Evolutionary conservation across 2,888 invertebrate genomes (phyloP).

Genomic region (Limulus polyphemus): DNA sequence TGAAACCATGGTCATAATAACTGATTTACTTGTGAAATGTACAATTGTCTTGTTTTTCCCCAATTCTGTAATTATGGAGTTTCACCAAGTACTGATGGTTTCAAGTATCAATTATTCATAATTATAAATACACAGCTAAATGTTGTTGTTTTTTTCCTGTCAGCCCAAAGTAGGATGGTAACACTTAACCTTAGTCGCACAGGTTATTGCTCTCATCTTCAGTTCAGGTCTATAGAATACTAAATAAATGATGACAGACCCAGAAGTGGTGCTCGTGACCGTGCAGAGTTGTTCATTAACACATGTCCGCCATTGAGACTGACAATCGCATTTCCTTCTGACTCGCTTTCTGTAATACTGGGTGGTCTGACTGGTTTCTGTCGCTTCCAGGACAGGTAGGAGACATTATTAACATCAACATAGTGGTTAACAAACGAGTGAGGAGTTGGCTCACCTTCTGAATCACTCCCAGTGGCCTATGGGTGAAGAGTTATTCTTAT

Average conservation of each 20-base stretch:
- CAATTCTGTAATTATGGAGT: too few relatives aligned
- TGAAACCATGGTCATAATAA: too few relatives aligned
- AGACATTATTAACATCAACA: slow-evolving; percentile 85
- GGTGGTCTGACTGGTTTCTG: slow-evolving; percentile 57
- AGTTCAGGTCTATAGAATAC: slow-evolving; percentile 30
- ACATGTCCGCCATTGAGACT: slow-evolving; percentile 93
- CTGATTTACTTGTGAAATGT: too few relatives aligned
- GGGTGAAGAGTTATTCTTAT: too few relatives aligned
- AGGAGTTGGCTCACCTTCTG: slow-evolving; percentile 50
- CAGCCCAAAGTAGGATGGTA: too few relatives aligned
- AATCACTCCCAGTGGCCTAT: slow-evolving; percentile 52
- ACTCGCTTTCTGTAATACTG: slow-evolving; percentile 91
- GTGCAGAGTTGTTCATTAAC: slow-evolving; percentile 94
- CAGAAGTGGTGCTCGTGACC: slow-evolving; percentile 85
- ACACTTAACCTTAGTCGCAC: too few relatives aligned
- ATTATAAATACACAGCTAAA: too few relatives aligned
- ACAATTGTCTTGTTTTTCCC: too few relatives aligned
- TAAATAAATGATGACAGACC: slow-evolving; percentile 97
- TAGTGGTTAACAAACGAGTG: slow-evolving; percentile 93
- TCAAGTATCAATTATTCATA: too few relatives aligned
- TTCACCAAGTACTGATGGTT: too few relatives aligned
- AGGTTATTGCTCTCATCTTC: too few relatives aligned
- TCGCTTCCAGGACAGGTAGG: slow-evolving; percentile 87
- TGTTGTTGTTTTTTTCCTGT: too few relatives aligned
- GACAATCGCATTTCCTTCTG: slow-evolving; percentile 87